Base-by-base conservation (phyloP, 2,888 invertebrate species). In the Chrysotoxum bicinctum region DNA sequence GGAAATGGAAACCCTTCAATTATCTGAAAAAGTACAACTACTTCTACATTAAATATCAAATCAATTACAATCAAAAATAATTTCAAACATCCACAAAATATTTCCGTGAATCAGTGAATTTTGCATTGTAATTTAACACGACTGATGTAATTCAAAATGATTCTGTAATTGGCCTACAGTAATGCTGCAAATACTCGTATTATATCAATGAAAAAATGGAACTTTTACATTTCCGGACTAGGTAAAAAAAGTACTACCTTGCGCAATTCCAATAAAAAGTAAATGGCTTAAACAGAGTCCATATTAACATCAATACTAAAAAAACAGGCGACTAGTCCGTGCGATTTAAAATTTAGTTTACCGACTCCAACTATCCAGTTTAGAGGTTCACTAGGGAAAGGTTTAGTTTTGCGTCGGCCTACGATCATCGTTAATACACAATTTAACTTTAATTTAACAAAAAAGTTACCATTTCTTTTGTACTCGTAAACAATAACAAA, bases 211-310 rank as follows among this genome's bases (percentile, higher is more conserved):
- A 19, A 37, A 23, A 54, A 58, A 80, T 48, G 30, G 16, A 62
- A 45, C 56, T 74, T 81, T 76, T 64, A 73, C 69, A 77, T 74
- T 77, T 85, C 85, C 85, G 81, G 85, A 81, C 48, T 5, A 40
- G 19, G 43, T 26, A 56, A 48, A 48, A 48, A 43, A 19, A 54
- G 50, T 26, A 3, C 14, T 50, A 23, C 56, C 73, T 82, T 82
- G 66, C 58, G 48, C 52, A 75, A 72, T 75, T 54, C 43, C 30
- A 69, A 48, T 56, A 64, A 62, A 69, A 58, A n/a, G 77, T 19
- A 72, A 26, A 32, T 14, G 0, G 14, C 10, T 45, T 19, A 2
- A 14, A 14, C 5, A n/a, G 7, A 40, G n/a, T 1, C 40, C 14
- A 48, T 12, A 32, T 64, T 3, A 16, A n/a, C 26, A 60, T n/a